Conservation (phyloP, 2,797 vertebrate species). For the Myripristis jacobus region DNA sequence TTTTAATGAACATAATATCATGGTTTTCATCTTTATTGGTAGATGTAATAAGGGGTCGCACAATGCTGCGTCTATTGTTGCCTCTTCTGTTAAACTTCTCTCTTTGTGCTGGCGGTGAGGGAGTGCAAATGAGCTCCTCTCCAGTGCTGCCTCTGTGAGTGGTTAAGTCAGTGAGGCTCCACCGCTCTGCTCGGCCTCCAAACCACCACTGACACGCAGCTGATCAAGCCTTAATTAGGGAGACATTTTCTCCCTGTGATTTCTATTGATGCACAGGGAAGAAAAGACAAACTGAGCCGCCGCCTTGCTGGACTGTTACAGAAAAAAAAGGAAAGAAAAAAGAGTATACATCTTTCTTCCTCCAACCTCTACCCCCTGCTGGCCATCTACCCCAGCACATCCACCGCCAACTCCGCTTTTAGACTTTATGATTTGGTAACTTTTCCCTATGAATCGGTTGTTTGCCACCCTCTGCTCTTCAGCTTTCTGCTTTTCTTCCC, state of each 20-base stretch:
- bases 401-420: conserved; percentile 6
- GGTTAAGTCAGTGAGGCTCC: conserved; percentile 62
- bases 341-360: conserved; percentile 60
- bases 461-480: conserved; percentile 21
- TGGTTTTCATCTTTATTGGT: background rate
- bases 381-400: conserved; percentile 22
- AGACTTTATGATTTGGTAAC: background rate
- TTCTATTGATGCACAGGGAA: conserved; percentile 91
- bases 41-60: conserved; percentile 6
- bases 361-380: conserved; percentile 38
- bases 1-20: background rate
- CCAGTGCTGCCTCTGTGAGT: conserved; percentile 55
- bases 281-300: conserved; percentile 88
- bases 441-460: conserved; percentile 32
- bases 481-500: conserved; percentile 24
- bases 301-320: conserved; percentile 89
- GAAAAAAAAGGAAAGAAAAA: too few relatives aligned
- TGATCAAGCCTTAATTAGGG: conserved; percentile 98
- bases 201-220: conserved; percentile 91
- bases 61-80: conserved; percentile 4
- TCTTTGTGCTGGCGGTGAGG: conserved; percentile 28
- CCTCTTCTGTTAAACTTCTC: conserved; percentile 11
- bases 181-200: conserved; percentile 69
- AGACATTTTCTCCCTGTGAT: conserved; percentile 97
- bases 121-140: conserved; percentile 41